Conservation (phyloP, 2,888 invertebrate genomes). For the Scaptomyza tumidula region DNA sequence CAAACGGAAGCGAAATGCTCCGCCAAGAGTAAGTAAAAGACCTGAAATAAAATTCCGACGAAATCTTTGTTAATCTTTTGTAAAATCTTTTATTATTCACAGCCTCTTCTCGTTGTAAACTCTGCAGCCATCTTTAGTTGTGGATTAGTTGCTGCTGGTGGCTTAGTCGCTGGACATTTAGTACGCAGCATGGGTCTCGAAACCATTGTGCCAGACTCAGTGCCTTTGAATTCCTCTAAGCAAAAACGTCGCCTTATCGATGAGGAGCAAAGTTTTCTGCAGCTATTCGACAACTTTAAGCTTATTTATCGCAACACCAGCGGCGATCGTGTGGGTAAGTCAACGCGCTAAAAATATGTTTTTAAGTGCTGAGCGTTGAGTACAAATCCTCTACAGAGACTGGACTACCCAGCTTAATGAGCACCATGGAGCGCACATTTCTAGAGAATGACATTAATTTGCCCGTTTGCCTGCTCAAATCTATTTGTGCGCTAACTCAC, state of each 20-base stretch:
- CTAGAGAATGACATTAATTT: constrained; percentile 87
- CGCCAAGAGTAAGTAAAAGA: constrained; percentile 45
- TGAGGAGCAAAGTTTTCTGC: constrained; percentile 36
- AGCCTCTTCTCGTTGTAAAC: constrained; percentile 77
- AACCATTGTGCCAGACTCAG: constrained; percentile 34
- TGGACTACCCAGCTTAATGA: constrained; percentile 77
- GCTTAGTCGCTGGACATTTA: constrained; percentile 62
- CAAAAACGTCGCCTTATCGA: constrained; percentile 34
- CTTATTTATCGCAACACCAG: constrained; percentile 75
- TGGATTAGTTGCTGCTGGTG: constrained; percentile 66
- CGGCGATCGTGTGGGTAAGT: constrained; percentile 71
- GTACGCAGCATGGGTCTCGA: constrained; percentile 66
- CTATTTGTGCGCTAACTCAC: constrained; percentile 86
- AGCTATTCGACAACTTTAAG: constrained; percentile 71
- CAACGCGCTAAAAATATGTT: accelerated
- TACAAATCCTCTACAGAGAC: constrained; percentile 59
- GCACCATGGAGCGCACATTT: constrained; percentile 86
- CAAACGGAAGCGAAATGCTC: constrained; percentile 60
- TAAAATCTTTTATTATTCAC: background rate
- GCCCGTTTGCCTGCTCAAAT: constrained; percentile 87
- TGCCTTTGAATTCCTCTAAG: background rate
- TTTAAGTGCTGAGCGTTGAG: too few species aligned
- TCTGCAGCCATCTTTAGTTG: constrained; percentile 73
- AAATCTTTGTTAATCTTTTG: background rate
- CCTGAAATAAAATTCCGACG: background rate